phyloP scores from a whole-genome alignment of 1,140 invertebrate species.

The Bombus confusus region DNA sequence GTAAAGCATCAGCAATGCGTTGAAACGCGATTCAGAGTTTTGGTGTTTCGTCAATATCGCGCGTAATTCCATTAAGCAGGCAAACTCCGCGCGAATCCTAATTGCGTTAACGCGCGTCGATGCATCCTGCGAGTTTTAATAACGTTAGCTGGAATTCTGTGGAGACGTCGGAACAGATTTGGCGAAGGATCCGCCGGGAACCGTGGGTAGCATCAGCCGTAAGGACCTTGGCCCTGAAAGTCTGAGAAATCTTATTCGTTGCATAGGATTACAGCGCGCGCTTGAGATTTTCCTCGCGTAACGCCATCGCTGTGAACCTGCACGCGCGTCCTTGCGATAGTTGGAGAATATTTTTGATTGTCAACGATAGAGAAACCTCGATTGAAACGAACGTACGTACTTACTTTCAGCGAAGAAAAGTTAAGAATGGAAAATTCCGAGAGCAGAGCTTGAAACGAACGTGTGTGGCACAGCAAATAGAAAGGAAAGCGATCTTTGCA shows the following conservation, averaged over 20 bases:
- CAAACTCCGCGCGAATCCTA: not conserved
- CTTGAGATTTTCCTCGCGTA: slow-evolving; percentile 17
- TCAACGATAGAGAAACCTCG: no score
- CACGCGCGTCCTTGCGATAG: not conserved
- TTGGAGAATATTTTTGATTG: not conserved
- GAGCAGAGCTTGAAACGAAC: not conserved
- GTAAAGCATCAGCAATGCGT: no score
- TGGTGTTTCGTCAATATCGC: no score
- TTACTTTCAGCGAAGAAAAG: not conserved
- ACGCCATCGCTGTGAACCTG: not conserved
- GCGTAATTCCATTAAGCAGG: not conserved
- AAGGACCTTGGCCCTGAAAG: slow-evolving; percentile 20
- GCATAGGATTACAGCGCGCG: not conserved
- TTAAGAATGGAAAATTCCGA: not conserved
- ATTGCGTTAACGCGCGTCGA: no score
- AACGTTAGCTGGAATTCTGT: not conserved
- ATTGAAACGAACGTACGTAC: not conserved
- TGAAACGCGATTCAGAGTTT: no score
- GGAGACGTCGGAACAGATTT: no score
- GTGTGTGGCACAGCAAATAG: not conserved
- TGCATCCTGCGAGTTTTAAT: not conserved
- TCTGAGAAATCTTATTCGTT: slow-evolving; percentile 7
- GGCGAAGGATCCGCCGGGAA: not conserved
- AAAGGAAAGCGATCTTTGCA: not conserved
- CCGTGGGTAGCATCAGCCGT: not conserved